Percentiles rank a stretch among this genome's conserved stretches.
phyloP scores from a whole-genome alignment of 2,797 vertebrate genomes.

The Macroramphosus scolopax region DNA sequence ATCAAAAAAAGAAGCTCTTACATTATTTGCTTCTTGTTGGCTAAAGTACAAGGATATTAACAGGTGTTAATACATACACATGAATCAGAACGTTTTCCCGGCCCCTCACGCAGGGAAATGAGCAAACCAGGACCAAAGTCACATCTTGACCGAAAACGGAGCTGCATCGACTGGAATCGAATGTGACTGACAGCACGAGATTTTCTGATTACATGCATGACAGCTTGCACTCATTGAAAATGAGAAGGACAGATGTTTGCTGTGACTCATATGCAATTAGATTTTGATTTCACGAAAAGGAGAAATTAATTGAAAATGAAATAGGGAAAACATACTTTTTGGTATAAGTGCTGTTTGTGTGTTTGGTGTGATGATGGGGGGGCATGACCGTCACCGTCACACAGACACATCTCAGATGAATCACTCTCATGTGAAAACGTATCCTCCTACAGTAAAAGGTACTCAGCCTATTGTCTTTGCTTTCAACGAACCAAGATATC shows the following conservation, averaged over 20 bases:
- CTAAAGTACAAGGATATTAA: constrained; percentile 17
- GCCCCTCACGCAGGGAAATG: constrained; percentile 51
- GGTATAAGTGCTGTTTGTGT: constrained; percentile 23
- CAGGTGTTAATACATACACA: constrained; percentile 46
- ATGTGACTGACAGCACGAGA: constrained; percentile 76
- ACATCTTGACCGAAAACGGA: constrained; percentile 58
- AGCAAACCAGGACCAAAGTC: constrained; percentile 40
- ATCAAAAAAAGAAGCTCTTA: too few relatives aligned
- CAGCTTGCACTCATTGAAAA: constrained; percentile 77
- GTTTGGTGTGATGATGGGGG: constrained; percentile 37
- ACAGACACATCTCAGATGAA: constrained; percentile 27
- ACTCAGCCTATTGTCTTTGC: constrained; percentile 9
- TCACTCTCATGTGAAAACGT: constrained; percentile 28
- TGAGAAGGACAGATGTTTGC: constrained; percentile 81
- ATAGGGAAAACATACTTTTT: constrained; percentile 51
- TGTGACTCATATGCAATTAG: constrained; percentile 72
- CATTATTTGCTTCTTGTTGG: constrained; percentile 6
- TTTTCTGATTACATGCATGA: constrained; percentile 83
- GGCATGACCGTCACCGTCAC: constrained; percentile 35
- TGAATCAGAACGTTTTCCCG: constrained; percentile 43
- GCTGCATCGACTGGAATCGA: constrained; percentile 59
- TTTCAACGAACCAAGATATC: constrained; percentile 23
- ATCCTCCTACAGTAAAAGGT: constrained; percentile 11
- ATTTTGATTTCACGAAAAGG: constrained; percentile 76
- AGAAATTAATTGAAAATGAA: constrained; percentile 78